phyloP scores from a whole-genome alignment of 1,140 invertebrate genomes.

The Drosophila lowei region DNA sequence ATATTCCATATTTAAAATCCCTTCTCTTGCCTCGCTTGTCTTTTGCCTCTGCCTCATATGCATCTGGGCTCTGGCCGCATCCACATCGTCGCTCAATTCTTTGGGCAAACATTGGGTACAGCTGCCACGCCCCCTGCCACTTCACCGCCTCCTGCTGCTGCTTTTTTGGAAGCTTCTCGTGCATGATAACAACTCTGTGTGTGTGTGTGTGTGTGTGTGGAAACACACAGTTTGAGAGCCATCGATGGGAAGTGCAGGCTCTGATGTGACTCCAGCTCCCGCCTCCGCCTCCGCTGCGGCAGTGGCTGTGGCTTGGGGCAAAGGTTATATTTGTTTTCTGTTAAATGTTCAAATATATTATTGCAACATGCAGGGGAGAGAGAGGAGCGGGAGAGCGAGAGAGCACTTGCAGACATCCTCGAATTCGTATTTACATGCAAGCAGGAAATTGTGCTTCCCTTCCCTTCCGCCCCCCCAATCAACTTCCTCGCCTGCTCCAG shows the following conservation, averaged over 20 bases:
- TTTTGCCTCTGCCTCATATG: constrained; percentile 30
- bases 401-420: constrained; percentile 62
- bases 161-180: constrained; percentile 68
- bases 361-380: constrained; percentile 58
- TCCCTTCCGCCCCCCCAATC: no score
- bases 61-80: background rate
- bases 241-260: constrained; percentile 61
- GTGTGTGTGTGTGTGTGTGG: constrained; percentile 8
- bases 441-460: constrained; percentile 33
- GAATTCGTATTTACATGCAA: constrained; percentile 55
- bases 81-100: constrained; percentile 61
- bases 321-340: constrained; percentile 82
- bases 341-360: constrained; percentile 82
- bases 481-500: background rate
- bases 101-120: constrained; percentile 64
- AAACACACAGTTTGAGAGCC: constrained; percentile 66
- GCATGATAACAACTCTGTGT: constrained; percentile 74
- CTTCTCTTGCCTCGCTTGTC: constrained; percentile 7
- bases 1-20: background rate
- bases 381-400: constrained; percentile 16
- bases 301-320: constrained; percentile 40
- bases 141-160: background rate
- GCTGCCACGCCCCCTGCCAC: constrained; percentile 34
- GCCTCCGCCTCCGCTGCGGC: no score
- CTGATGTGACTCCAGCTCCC: no score